Conservation (phyloP, 2,797 vertebrate genomes). For the Sebastolobus altivelis region DNA sequence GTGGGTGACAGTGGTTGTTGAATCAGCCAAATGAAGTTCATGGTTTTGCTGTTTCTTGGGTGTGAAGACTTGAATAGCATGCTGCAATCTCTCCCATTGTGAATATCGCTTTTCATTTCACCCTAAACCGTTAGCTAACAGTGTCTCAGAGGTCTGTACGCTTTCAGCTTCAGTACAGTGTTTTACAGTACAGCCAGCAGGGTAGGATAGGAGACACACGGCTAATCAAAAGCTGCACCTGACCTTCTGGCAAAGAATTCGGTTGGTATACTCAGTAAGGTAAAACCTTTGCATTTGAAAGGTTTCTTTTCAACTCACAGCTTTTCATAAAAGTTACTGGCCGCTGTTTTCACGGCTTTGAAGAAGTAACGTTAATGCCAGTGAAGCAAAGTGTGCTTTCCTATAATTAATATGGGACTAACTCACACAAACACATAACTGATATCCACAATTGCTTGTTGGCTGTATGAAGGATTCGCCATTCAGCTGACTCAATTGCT, state of each 20-base stretch:
- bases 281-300: slow-evolving; percentile 15
- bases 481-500: neutral
- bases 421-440: neutral
- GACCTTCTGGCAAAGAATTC: slow-evolving; percentile 25
- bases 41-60: slow-evolving; percentile 7
- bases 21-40: neutral
- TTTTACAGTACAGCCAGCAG: slow-evolving; percentile 36
- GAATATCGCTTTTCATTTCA: slow-evolving; percentile 6
- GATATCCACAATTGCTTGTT: neutral
- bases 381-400: neutral
- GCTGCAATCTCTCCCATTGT: neutral
- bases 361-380: neutral
- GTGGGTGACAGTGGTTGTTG: neutral
- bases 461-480: neutral
- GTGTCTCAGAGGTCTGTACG: slow-evolving; percentile 48
- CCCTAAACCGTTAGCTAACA: slow-evolving; percentile 35
- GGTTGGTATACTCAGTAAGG: neutral
- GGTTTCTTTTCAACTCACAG: neutral
- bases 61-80: slow-evolving; percentile 9
- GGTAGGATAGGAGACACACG: slow-evolving; percentile 9
- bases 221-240: slow-evolving; percentile 50
- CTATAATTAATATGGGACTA: neutral
- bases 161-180: slow-evolving; percentile 52
- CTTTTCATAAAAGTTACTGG: neutral
- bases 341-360: neutral